Evolutionary conservation across 2,113 vertebrate genomes (phyloP), one percentile per base, ranked within the genome.

Genomic region (Cyprinodon brontotheroides): DNA sequence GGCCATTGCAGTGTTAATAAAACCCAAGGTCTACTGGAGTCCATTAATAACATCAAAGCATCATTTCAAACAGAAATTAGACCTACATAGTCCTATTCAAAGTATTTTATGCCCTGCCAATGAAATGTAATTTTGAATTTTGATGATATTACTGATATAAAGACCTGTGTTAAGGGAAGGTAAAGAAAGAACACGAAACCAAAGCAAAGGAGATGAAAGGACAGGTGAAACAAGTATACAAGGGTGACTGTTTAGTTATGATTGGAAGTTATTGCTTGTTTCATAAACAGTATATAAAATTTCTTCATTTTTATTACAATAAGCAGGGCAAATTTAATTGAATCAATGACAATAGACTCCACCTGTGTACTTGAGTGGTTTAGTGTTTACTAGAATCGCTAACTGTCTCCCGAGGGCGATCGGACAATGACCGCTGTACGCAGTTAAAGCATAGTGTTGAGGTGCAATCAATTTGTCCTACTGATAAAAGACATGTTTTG

Each of bases 31-130:
- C 75, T 47, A 53, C 71, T 9, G 10, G 64, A 39, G 43, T 39
- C 69, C 70, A 84, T 91, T 84, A 63, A 88, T 89, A 79, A 89
- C 67, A 68, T 3, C 22, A 3, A 66, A 73, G 68, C 65, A 77
- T 50, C n/a, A 68, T 37, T 65, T 74, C 61, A 11, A 72, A 81
- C 6, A 41, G 41, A 41, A 9, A 41, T 41, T 9, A 41, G 5
- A 4, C 1, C 41, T 41, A 41, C 9, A 9, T 41, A 41, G 4
- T 9, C 41, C 41, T 41, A 6, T 9, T 41, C 41, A 41, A 41
- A 6, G 41, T 9, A 41, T 41, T 41, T 4, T 41, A 9, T 41
- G 9, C 41, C 9, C 9, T 41, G 41, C 5, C 41, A 0, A 41
- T 6, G 41, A 41, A 45, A 45, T 45, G 11, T 45, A 11, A 45